A percentile compares a stretch with the other conserved stretches of the same genome.
phyloP scores from a whole-genome alignment of 1,140 invertebrate species.

The Bombus polaris region DNA sequence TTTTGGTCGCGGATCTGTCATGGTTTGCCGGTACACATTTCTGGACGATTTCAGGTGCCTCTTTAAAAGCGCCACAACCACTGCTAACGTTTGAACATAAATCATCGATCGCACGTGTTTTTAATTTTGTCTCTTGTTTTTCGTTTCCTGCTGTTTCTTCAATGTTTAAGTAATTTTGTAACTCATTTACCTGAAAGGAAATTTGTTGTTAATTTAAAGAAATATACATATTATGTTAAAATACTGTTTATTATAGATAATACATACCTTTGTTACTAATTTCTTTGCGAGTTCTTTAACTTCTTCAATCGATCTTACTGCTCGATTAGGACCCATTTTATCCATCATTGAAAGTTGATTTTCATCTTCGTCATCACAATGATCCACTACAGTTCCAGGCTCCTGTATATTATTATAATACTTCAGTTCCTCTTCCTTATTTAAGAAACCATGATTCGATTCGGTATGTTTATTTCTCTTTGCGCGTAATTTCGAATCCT shows the following conservation, averaged over 20 bases:
- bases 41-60: constrained; percentile 1
- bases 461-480: constrained; percentile 48
- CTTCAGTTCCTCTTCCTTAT: constrained; percentile 27
- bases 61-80: not conserved
- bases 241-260: not conserved
- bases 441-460: constrained; percentile 14
- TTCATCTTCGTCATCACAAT: not conserved
- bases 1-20: not conserved
- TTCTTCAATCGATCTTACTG: constrained; percentile 59
- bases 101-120: constrained; percentile 15
- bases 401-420: constrained; percentile 39
- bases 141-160: not conserved
- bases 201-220: not conserved
- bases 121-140: not conserved
- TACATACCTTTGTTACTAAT: constrained; percentile 61
- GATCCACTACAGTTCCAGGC: not conserved
- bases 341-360: not conserved
- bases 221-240: too few relatives aligned
- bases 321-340: constrained; percentile 10
- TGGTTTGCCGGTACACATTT: not conserved
- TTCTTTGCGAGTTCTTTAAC: constrained; percentile 64
- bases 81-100: constrained; percentile 14
- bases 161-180: constrained; percentile 53
- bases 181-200: constrained; percentile 58
- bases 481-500: constrained; percentile 30